Base-by-base conservation (phyloP, 2,113 vertebrate species). In the Elaphurus davidianus region DNA sequence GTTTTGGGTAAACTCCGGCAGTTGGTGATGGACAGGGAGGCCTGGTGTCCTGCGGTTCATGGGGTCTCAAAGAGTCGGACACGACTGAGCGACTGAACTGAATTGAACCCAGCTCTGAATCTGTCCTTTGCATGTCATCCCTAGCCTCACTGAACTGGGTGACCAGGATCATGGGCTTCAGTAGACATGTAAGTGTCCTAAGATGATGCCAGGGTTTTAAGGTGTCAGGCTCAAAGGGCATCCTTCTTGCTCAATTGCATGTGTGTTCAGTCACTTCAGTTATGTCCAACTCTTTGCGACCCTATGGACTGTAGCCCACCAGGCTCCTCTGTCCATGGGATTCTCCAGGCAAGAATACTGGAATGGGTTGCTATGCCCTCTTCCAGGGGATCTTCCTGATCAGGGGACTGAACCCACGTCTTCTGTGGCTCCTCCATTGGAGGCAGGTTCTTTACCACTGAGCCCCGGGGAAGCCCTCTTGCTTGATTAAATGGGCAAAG, bases 11-110 rank as follows among this genome's bases (percentile, higher is more conserved):
- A 10, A 36, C 64, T 67, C 64, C 8, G 2, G 33, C 16, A 67
- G 64, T 21, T 67, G 33, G 33, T 67, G 64, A 67, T 21, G 17
- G 64, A 67, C 64, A 67, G 33, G 64, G 64, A 67, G 8, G 64
- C 8, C 33, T 36, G 64, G 33, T 0, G 0, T 67, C 33, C 33
- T 67, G 4, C 0, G 17, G 64, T 67, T 67, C 64, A 36, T 21
- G 33, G 17, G 64, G 17, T 36, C 4, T 8, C 33, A 67, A 36
- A 67, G 33, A 67, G 4, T 67, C 2, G 0, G 64, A 67, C 8
- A 36, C 0, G 2, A 36, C 64, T 36, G 33, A 36, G n/a, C 1
- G 33, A n/a, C 17, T 67, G 64, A 67, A 67, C 17, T 67, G 64
- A 67, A 67, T n/a, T 67, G 64, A 33, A 45, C 36, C 21, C 16